Percentiles rank a stretch among this genome's conserved stretches.
These are phyloP conservation scores for Rhynchomys soricoides DNA, from an alignment of 2,113 vertebrate species.

Conservation along the genomic window DNA sequence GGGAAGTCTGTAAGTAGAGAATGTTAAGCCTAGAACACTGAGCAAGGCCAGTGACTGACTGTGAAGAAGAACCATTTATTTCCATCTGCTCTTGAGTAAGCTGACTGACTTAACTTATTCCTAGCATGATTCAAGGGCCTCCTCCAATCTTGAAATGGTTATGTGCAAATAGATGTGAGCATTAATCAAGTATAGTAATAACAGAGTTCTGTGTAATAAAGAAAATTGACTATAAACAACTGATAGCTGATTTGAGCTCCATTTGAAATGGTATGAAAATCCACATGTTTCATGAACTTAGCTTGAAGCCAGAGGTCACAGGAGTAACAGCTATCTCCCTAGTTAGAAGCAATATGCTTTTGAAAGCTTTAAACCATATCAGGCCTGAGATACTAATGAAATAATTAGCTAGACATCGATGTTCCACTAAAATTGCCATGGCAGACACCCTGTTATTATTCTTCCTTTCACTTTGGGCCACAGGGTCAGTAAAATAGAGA, in stretches of 20 bases:
- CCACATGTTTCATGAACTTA: conserved; percentile 71
- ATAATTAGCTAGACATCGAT: background rate
- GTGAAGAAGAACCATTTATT: conserved; percentile 60
- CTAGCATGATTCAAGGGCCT: conserved; percentile 45
- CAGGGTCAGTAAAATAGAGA: background rate
- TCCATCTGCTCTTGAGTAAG: conserved; percentile 56
- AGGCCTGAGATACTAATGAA: background rate
- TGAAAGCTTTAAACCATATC: conserved; percentile 49
- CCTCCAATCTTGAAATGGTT: conserved; percentile 72
- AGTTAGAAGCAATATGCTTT: conserved; percentile 17
- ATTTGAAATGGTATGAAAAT: conserved; percentile 80
- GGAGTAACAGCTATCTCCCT: conserved; percentile 28
- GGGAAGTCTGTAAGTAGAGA: conserved; percentile 18
- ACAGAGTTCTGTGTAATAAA: conserved; percentile 72
- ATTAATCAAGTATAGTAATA: conserved; percentile 76
- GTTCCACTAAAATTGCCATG: background rate
- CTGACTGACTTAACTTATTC: conserved; percentile 71
- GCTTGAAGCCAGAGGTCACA: conserved; percentile 59
- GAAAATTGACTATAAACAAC: conserved; percentile 76
- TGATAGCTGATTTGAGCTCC: conserved; percentile 77
- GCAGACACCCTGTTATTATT: background rate
- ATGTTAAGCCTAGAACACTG: conserved; percentile 62
- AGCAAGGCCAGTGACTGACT: conserved; percentile 66
- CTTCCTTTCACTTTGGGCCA: background rate
- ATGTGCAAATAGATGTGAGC: conserved; percentile 75